Base-by-base conservation (phyloP, 2,888 invertebrate genomes). In the Resseliella maxima region DNA sequence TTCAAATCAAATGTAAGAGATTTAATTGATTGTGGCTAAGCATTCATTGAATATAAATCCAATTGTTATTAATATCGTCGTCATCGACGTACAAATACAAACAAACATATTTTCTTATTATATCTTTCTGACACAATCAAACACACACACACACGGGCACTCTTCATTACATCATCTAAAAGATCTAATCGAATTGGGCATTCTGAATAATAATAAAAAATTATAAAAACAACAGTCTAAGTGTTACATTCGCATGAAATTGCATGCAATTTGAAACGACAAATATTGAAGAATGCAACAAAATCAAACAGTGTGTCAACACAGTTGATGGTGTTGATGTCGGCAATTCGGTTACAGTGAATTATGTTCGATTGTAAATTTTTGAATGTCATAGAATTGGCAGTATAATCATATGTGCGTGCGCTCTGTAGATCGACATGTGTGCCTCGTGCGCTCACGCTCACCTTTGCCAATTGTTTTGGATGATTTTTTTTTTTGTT, bases 321-420 rank as follows among this genome's bases (percentile, higher is more conserved):
- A 15, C 24, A 6, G n/a, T 0, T 59, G 59, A 24, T 15, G 31
- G 72, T 59, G 15, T 72, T 72, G 72, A 59, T 59, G 59, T 59
- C 59, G 59, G 59, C 59, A 59, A 59, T 59, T 59, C 59, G 72
- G 72, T 31, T 31, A 72, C 72, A 31, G 15, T 72, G 31, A 31
- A 31, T 72, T 72, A 31, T 72, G 72, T 72, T 72, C 15, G 72
- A 72, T 59, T 72, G 27, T 59, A 24, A 2, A 59, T 27, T 59
- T n/a, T 59, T 59, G 59, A 59, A 59, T 59, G 59, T 59, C 59
- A 24, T 24, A 24, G 24, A n/a, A 59, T 12, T 24, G 12, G 3
- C 59, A 6, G 2, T n/a, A 50, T 18, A 50, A 50, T 1, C 15
- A 50, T 18, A 50, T 50, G 50, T 18, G 50, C 27, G 41, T 24